Evolutionary conservation across 2,888 invertebrate genomes (phyloP), one percentile per base, ranked within the genome.

Genomic region (Chaitophorus viminalis): DNA sequence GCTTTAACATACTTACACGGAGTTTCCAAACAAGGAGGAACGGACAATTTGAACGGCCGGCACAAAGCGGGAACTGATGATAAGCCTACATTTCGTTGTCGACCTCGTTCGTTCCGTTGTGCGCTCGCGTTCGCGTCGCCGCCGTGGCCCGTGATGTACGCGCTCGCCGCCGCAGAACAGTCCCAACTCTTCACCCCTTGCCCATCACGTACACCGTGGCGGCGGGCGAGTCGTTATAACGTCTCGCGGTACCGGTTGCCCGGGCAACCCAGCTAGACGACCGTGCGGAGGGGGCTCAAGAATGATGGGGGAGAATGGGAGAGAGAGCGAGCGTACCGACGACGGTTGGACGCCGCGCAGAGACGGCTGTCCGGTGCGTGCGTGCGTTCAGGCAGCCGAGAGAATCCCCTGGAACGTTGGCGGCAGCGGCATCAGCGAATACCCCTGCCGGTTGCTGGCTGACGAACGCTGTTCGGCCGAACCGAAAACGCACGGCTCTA

Each of bases 21-120:
- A 87, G 87, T 87, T 87, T 87, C 87, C 87, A 87, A 89, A 89
- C 89, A 89, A 89, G 89, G 89, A 89, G 89, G 88, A 89, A 89
- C 88, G 85, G 88, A 89, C 89, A 89, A 89, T 89, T 89, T 90
- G 89, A 89, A 89, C 89, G 88, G 87, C 88, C 84, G 77, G 89
- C 88, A 89, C 88, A 90, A 89, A 89, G 89, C 89, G 89, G 82
- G 89, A 90, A 89, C 89, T 86, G 89, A 89, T 77, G 89, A 89
- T 89, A 89, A 90, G 89, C 92, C 78, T 83, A 68, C 92, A 92
- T 92, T 92, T 92, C 92, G 92, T 92, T 92, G 92, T 92, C 92
- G 92, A 92, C 92, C 92, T 92, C 92, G 92, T 92, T 92, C 92
- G 92, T 92, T 91, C 92, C 92, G 91, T 92, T 87, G 87, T 79